Base-by-base conservation (phyloP, 2,888 invertebrate genomes). In the Drosophila putrida region DNA sequence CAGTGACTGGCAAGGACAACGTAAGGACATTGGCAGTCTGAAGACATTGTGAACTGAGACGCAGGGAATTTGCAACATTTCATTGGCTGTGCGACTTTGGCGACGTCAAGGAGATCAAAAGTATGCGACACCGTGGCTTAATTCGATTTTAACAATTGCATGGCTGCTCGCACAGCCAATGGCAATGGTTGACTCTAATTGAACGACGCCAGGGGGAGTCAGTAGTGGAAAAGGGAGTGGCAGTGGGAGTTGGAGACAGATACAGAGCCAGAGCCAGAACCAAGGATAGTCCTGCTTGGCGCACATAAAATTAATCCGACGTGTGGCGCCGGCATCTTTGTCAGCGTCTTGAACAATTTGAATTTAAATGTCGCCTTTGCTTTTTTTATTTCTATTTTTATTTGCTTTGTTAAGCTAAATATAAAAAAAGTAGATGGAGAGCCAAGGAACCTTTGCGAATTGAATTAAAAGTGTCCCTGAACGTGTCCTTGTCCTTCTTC, bases 291-390 rank as follows among this genome's bases (percentile, higher is more conserved):
- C 74, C 70, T 67, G 73, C 78, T 73, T 69, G 73, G 76, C 71
- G 74, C 71, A 78, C 87, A 90, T 90, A 90, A 90, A 90, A 90
- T 84, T 90, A 90, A 90, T 90, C 90, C 91, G 90, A 90, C 91
- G 90, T 90, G 91, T 90, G 90, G 86, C 90, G 83, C 80, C 88
- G 71, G 59, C 82, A 75, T 68, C 85, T 78, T 84, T 82, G 82
- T 78, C 84, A 83, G 81, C 88, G 82, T 83, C 84, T 87, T 88
- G 43, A 73, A 84, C 87, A 76, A 85, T 86, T 89, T 86, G 89
- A 86, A 86, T 86, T 87, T 89, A 89, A 85, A 86, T 86, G 89
- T 89, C 80, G 78, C 78, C 77, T 72, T 74, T 61, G 63, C 60
- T 64, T 66, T 71, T 55, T 28, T 38, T 72, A 75, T 75, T 70